These are phyloP conservation scores for Pammene aurita DNA, from an alignment of 2,888 invertebrate genomes.

Conservation along the genomic window DNA sequence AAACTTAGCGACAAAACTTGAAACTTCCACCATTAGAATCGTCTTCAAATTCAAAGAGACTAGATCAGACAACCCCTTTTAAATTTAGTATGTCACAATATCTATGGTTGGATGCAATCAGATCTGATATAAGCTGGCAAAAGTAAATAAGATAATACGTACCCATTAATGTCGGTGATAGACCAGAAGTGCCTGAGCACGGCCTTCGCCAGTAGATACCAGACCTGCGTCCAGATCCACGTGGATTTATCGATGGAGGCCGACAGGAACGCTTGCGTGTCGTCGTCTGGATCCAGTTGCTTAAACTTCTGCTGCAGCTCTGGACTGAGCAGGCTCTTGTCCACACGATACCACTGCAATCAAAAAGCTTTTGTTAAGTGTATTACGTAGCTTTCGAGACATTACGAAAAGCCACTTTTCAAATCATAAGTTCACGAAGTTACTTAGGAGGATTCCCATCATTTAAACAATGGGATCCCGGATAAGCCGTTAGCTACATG, in stretches of 20 bases:
- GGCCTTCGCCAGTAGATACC: constrained; percentile 94
- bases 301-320: constrained; percentile 84
- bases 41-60: neutral
- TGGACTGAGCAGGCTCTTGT: constrained; percentile 79
- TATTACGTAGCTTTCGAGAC: too few species aligned
- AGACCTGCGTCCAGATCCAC: constrained; percentile 94
- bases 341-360: constrained; percentile 89
- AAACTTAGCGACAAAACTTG: neutral
- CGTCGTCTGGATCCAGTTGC: constrained; percentile 87
- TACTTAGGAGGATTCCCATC: too few species aligned
- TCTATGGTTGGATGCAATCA: too few species aligned
- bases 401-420: too few species aligned
- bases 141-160: constrained; percentile 62
- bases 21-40: neutral
- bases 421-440: too few species aligned
- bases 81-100: too few species aligned
- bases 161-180: constrained; percentile 98
- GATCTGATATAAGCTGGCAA: too few species aligned
- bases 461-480: too few species aligned
- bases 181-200: constrained; percentile 95
- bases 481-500: too few species aligned
- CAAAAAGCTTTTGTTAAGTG: constrained; percentile 42
- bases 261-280: constrained; percentile 89
- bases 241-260: constrained; percentile 91
- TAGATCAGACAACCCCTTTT: too few species aligned